Conservation (phyloP, 2,797 vertebrate species). For the Gambusia yucatana region DNA sequence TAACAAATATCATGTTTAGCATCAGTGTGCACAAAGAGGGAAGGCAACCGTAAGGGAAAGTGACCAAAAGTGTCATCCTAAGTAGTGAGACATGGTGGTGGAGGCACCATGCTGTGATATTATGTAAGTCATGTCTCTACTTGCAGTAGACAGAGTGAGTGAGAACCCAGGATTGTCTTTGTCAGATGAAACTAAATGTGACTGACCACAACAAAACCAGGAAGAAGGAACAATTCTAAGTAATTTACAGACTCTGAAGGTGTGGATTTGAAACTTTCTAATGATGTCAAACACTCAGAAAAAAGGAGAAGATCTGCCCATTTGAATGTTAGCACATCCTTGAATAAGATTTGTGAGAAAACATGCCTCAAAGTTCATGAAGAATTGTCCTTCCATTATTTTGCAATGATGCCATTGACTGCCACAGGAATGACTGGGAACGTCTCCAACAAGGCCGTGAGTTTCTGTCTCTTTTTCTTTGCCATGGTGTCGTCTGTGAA, state of each 20-base stretch:
- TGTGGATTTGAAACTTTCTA: not conserved
- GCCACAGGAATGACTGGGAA: not conserved
- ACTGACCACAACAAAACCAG: not conserved
- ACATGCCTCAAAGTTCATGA: not conserved
- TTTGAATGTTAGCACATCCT: not conserved
- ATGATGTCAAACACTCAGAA: not conserved
- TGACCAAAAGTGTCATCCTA: not conserved
- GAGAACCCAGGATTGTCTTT: not conserved
- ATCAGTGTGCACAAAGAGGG: not conserved
- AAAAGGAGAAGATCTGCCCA: not conserved
- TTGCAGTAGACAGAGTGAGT: not conserved
- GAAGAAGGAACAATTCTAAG: not conserved
- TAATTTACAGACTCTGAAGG: no score
- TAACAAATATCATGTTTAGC: not conserved
- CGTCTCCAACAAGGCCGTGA: not conserved
- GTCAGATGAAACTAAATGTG: not conserved
- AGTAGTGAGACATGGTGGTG: not conserved
- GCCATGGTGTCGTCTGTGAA: not conserved
- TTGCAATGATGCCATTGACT: not conserved
- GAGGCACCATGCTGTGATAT: not conserved
- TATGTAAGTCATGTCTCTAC: not conserved
- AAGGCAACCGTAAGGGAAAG: not conserved
- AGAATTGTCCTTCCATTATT: not conserved
- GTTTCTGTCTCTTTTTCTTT: not conserved
- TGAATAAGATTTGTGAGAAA: not conserved